Evolutionary conservation across 1,140 invertebrate genomes (phyloP).

Genomic region (Atta cephalotes): DNA sequence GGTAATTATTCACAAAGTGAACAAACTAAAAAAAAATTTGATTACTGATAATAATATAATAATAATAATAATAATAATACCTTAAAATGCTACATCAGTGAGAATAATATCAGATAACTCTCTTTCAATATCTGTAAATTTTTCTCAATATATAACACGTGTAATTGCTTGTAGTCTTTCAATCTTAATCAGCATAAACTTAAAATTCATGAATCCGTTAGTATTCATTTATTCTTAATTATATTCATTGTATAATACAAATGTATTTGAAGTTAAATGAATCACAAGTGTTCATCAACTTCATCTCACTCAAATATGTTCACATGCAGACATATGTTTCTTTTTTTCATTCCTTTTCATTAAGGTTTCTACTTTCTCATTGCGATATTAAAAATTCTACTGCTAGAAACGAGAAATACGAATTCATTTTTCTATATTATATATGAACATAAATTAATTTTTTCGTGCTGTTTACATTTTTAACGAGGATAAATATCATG

Average conservation of each 20-base stretch:
- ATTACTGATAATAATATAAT: slow-evolving; percentile 36
- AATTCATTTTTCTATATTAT: neutral
- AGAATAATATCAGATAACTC: slow-evolving; percentile 57
- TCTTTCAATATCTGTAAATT: slow-evolving; percentile 29
- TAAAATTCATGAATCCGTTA: slow-evolving; percentile 19
- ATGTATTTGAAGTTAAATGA: slow-evolving; percentile 27
- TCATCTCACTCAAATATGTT: neutral
- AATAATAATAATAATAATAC: slow-evolving; percentile 62
- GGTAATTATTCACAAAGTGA: slow-evolving; percentile 56
- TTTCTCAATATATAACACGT: slow-evolving; percentile 59
- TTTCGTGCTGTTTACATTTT: neutral
- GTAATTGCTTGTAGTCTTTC: slow-evolving; percentile 32
- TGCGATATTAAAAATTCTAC: slow-evolving; percentile 2
- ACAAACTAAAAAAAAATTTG: slow-evolving; percentile 51
- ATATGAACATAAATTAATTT: neutral
- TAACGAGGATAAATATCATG: neutral
- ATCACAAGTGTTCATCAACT: neutral
- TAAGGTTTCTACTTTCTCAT: neutral
- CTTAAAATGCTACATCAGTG: slow-evolving; percentile 63
- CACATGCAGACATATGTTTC: neutral
- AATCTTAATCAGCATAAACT: slow-evolving; percentile 25
- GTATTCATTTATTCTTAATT: slow-evolving; percentile 28
- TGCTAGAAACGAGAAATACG: neutral
- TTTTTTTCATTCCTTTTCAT: neutral
- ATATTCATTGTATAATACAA: slow-evolving; percentile 44